phyloP scores from a whole-genome alignment of 2,113 vertebrate species.

The Sander vitreus region DNA sequence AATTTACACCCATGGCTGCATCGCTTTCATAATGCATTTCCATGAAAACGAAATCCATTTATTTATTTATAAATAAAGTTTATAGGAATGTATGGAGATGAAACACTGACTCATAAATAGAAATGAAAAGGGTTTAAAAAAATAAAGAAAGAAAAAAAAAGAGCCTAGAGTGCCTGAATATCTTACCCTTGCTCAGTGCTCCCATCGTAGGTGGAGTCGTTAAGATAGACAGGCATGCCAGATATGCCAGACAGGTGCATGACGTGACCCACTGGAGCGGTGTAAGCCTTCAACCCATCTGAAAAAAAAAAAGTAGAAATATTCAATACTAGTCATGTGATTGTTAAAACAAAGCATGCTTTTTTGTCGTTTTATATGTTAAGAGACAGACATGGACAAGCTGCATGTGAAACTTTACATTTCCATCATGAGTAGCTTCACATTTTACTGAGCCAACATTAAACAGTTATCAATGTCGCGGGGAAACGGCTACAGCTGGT shows the following conservation, averaged over 20 bases:
- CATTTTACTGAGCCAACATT: slow-evolving; percentile 14
- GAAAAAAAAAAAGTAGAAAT: background rate
- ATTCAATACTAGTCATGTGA: background rate
- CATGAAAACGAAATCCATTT: slow-evolving; percentile 1
- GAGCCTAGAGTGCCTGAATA: background rate
- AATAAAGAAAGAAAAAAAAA: background rate
- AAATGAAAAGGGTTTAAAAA: slow-evolving; percentile 16
- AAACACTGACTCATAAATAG: slow-evolving; percentile 19
- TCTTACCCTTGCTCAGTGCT: slow-evolving; percentile 87
- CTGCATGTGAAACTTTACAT: slow-evolving; percentile 10
- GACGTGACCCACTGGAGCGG: slow-evolving; percentile 89
- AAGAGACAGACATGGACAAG: background rate
- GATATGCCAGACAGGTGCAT: slow-evolving; percentile 86
- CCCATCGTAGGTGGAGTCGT: slow-evolving; percentile 95
- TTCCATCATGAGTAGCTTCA: slow-evolving; percentile 10
- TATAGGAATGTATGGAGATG: slow-evolving; percentile 19
- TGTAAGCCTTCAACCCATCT: slow-evolving; percentile 92
- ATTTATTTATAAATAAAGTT: no score
- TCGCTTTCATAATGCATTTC: slow-evolving; percentile 10
- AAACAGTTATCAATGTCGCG: slow-evolving; percentile 12
- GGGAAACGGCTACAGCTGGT: slow-evolving; percentile 30
- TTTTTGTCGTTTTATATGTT: background rate
- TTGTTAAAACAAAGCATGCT: background rate
- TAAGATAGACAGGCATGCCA: slow-evolving; percentile 85
- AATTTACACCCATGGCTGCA: background rate